phyloP scores from a whole-genome alignment of 2,113 vertebrate genomes.

The Genyomyrus donnyi region DNA sequence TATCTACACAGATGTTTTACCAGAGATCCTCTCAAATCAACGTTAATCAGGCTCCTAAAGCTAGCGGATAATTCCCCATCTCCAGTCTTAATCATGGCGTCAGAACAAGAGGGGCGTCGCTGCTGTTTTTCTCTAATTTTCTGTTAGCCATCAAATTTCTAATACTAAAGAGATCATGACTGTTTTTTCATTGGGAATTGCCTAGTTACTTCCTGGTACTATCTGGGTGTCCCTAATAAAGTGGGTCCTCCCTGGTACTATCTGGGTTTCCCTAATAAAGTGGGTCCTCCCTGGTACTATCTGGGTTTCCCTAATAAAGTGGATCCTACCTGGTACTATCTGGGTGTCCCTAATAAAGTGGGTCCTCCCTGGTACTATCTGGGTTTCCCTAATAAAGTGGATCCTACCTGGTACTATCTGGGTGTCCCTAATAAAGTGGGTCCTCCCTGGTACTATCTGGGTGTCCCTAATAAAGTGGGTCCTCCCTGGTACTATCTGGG shows the following conservation, averaged over 20 bases:
- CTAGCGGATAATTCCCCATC: slow-evolving; percentile 23
- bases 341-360: neutral
- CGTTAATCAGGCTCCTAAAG: slow-evolving; percentile 36
- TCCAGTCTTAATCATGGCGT: neutral
- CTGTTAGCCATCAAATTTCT: neutral
- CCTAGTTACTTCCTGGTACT: neutral
- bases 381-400: neutral
- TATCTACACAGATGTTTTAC: slow-evolving; percentile 42
- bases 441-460: too few species aligned
- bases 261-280: neutral
- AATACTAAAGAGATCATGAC: neutral
- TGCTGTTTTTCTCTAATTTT: neutral
- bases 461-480: too few species aligned
- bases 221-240: neutral
- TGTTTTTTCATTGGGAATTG: neutral
- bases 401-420: too few species aligned
- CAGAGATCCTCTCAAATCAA: slow-evolving; percentile 32
- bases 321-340: too few species aligned
- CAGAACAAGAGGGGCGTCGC: neutral
- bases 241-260: neutral
- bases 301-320: too few species aligned
- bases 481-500: too few species aligned
- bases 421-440: too few species aligned
- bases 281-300: neutral
- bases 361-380: neutral